Base-by-base conservation (phyloP, 2,888 invertebrate genomes). In the Caenorhabditis panamensis region DNA sequence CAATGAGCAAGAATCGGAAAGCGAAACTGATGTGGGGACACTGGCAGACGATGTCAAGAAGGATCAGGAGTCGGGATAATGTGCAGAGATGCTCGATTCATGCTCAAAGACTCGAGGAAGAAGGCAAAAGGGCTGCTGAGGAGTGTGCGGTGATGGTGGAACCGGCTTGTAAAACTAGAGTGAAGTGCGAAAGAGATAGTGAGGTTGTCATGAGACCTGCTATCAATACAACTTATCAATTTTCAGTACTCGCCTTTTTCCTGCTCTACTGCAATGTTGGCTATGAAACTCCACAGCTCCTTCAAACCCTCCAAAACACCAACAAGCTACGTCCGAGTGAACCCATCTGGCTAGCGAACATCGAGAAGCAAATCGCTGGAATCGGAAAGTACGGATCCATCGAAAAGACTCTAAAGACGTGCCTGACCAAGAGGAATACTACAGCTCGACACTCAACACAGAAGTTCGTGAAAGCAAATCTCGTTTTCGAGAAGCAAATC, bases 301-400 rank as follows among this genome's bases (percentile, higher is more conserved):
- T 79, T 22, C 61, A 54, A 44, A 54, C 54, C 11, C 59, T 67
- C 24, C 67, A 67, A 13, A 37, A 28, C n/a, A 5, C 9, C 0
- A 28, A 6, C 0, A n/a, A 20, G 0, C 26, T 76, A 1, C 73
- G 75, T 28, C 73, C 73, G 1, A 58, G 58, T 31, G 75, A 79
- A 8, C 26, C 41, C 0, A 24, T 44, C 0, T 79, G 79, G 79
- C 36, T 79, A 22, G 26, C 44, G 13, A 59, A 36, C 18, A 49
- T 79, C 4, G 79, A 75, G 13, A 58, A 44, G 2, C 53, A 59
- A 0, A 24, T 73, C 2, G 16, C 47, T 2, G 16, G 18, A 9
- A 31, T 79, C 22, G 62, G 63, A 37, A 56, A 69, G 20, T 75
- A 44, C 20, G 73, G 69, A 63, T 73, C 73, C 11, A 54, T 73